Evolutionary conservation across 2,888 invertebrate genomes (phyloP).

Genomic region (Himalopsyche kuldschensis): DNA sequence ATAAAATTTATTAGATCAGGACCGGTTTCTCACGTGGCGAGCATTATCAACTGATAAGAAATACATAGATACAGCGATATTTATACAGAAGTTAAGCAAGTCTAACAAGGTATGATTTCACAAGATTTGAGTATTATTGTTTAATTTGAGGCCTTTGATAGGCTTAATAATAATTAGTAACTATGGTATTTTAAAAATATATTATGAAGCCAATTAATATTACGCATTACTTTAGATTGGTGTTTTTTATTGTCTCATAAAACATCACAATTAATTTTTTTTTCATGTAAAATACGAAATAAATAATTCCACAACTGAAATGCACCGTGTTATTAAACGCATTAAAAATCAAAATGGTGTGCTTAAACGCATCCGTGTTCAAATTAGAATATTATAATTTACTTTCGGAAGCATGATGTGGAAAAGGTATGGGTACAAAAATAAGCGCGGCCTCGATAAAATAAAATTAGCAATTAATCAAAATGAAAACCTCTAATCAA

Average conservation of each 20-base stretch:
- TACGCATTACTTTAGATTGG: no score
- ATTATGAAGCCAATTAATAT: no score
- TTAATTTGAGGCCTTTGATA: no score
- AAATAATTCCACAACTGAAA: neutral
- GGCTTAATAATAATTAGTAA: no score
- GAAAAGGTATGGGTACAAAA: neutral
- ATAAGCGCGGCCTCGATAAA: neutral
- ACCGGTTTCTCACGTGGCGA: no score
- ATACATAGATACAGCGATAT: no score
- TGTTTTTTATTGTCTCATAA: neutral
- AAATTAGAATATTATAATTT: conserved; percentile 1
- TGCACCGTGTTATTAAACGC: neutral
- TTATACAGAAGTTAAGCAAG: no score
- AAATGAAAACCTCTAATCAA: conserved; percentile 9
- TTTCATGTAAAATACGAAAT: neutral
- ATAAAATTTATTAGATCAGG: no score
- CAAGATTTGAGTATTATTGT: no score
- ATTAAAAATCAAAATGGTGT: neutral
- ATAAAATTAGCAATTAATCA: conserved; percentile 12
- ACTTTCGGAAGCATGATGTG: neutral
- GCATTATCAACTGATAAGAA: no score
- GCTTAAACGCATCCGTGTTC: neutral
- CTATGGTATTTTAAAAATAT: no score
- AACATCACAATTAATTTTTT: neutral
- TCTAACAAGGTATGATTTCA: no score